Evolutionary conservation across 1,140 invertebrate species (phyloP).

Genomic region (Agrypnia vestita): DNA sequence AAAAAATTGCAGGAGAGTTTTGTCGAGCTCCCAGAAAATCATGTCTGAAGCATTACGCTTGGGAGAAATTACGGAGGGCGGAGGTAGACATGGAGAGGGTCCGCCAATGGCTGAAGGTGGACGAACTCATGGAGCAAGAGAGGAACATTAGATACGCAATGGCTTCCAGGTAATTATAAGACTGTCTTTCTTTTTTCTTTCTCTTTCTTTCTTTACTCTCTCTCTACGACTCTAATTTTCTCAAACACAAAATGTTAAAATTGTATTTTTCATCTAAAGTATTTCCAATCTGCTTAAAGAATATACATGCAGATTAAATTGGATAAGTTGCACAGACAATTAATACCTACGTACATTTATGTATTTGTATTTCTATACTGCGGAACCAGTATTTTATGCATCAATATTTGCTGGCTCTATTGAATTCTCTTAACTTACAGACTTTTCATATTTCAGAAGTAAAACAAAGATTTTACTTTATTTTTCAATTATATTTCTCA

Average conservation of each 20-base stretch:
- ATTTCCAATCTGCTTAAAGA: neutral
- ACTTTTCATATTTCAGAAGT: neutral
- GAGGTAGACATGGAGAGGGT: conserved; percentile 88
- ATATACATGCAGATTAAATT: neutral
- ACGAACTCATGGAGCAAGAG: conserved; percentile 97
- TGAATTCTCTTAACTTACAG: neutral
- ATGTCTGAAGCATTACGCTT: conserved; percentile 93
- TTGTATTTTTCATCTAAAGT: neutral
- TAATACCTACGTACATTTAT: too few relatives aligned
- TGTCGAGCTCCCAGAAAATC: conserved; percentile 92
- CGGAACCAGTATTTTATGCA: neutral
- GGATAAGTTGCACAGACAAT: neutral
- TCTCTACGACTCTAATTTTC: too few relatives aligned
- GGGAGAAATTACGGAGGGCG: conserved; percentile 95
- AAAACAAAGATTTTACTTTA: neutral
- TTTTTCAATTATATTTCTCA: too few relatives aligned
- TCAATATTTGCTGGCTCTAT: neutral
- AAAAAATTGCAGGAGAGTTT: conserved; percentile 70
- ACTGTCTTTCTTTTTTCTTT: too few relatives aligned
- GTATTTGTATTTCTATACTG: neutral
- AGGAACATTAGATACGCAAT: conserved; percentile 89
- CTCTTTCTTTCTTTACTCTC: too few relatives aligned
- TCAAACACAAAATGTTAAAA: neutral
- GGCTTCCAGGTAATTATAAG: conserved; percentile 76
- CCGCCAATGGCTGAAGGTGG: conserved; percentile 92